phyloP scores from a whole-genome alignment of 2,888 invertebrate genomes.

The Aleiodes leptofemur region DNA sequence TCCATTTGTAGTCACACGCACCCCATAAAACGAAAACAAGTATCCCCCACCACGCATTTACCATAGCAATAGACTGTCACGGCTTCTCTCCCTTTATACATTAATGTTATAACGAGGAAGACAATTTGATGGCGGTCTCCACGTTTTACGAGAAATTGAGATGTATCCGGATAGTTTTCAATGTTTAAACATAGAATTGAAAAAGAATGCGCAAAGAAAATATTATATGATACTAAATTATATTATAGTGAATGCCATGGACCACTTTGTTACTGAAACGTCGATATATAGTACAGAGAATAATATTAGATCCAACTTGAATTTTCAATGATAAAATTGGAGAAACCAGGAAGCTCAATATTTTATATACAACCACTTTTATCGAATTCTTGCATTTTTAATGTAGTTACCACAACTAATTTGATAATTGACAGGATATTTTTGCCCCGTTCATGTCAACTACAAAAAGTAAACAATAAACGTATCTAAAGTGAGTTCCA shows the following conservation, averaged over 20 bases:
- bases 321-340: too few relatives aligned
- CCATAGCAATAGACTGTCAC: constrained; percentile 2
- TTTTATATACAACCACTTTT: too few relatives aligned
- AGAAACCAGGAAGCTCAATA: too few relatives aligned
- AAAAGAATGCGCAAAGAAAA: too few relatives aligned
- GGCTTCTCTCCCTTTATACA: constrained; percentile 42
- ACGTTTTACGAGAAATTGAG: constrained; percentile 19
- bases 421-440: constrained; percentile 2
- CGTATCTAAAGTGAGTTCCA: background rate
- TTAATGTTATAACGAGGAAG: constrained; percentile 19
- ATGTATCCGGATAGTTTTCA: background rate
- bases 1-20: constrained; percentile 66
- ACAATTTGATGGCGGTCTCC: constrained; percentile 24
- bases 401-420: background rate
- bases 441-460: too few relatives aligned
- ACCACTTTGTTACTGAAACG: too few relatives aligned
- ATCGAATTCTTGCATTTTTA: background rate
- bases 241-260: too few relatives aligned
- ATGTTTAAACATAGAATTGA: constrained; percentile 10
- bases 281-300: too few relatives aligned
- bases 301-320: too few relatives aligned
- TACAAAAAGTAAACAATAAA: background rate
- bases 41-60: constrained; percentile 44
- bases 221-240: too few relatives aligned
- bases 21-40: constrained; percentile 66